phyloP scores from a whole-genome alignment of 2,797 vertebrate genomes.

The Pipistrellus pipistrellus region DNA sequence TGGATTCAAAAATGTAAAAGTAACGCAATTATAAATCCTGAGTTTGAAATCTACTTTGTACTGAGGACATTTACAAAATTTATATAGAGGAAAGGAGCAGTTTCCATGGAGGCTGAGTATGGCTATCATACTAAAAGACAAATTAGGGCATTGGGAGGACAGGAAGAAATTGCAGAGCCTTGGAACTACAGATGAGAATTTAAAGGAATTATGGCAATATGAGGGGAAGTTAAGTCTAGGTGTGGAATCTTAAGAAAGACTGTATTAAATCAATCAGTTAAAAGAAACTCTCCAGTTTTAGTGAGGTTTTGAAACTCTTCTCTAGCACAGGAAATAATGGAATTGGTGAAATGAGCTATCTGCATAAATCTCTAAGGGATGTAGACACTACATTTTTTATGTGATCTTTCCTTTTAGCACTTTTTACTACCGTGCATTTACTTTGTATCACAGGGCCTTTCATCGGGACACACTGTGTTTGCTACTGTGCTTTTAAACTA shows the following conservation, averaged over 20 bases:
- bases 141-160: conserved; percentile 19
- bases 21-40: neutral
- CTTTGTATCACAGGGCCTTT: neutral
- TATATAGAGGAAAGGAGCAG: neutral
- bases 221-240: conserved; percentile 25
- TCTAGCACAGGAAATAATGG: conserved; percentile 6
- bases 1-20: neutral
- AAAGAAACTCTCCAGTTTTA: conserved; percentile 47
- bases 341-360: conserved; percentile 38
- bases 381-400: neutral
- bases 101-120: neutral
- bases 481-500: conserved; percentile 28
- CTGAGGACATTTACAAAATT: neutral
- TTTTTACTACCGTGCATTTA: conserved; percentile 28
- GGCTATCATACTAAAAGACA: conserved; percentile 6
- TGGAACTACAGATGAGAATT: neutral
- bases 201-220: conserved; percentile 20
- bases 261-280: conserved; percentile 48
- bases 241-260: conserved; percentile 35
- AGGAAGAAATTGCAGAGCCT: neutral
- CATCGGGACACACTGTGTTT: neutral
- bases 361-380: neutral
- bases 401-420: neutral
- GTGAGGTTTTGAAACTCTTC: conserved; percentile 29
- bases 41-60: conserved; percentile 20